Conservation (phyloP, 2,888 invertebrate species). For the Euclidia mi region DNA sequence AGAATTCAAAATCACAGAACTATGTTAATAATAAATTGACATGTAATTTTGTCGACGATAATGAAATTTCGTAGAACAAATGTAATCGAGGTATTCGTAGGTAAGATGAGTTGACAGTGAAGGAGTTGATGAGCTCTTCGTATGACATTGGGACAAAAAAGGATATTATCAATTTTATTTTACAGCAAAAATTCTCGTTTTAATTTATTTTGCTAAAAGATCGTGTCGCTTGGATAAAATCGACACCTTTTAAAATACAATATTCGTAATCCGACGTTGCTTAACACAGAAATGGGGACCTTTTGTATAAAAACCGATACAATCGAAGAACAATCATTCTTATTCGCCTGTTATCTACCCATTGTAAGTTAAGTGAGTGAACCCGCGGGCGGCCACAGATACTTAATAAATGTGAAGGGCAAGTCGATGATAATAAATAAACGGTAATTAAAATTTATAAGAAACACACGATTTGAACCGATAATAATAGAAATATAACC, state of each 20-base stretch:
- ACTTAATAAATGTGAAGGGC: conserved; percentile 37
- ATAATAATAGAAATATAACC: conserved; percentile 1
- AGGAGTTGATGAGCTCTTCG: no score
- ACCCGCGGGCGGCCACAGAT: conserved; percentile 2
- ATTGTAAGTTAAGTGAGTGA: conserved; percentile 3
- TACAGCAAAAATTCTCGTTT: no score
- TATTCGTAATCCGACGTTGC: conserved; percentile 1
- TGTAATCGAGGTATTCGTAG: no score
- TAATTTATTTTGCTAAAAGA: conserved; percentile 2
- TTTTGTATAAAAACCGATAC: conserved; percentile 1
- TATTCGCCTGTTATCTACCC: conserved; percentile 1
- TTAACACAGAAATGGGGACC: neutral
- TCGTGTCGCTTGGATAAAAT: neutral
- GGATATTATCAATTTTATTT: no score
- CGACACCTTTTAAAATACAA: conserved; percentile 5
- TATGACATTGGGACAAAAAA: no score
- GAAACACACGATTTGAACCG: conserved; percentile 13
- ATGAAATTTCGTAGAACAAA: no score
- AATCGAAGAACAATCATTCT: conserved; percentile 4
- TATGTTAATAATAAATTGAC: no score
- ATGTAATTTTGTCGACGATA: no score
- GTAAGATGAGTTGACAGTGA: no score
- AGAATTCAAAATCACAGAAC: no score
- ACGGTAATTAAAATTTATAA: conserved; percentile 16
- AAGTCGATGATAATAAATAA: conserved; percentile 16